Percentiles rank a stretch among this genome's conserved stretches.
These are phyloP conservation scores for Paelopatides confundens DNA, from an alignment of 53 echinoderm and acorn worm genomes.

Conservation along the genomic window DNA sequence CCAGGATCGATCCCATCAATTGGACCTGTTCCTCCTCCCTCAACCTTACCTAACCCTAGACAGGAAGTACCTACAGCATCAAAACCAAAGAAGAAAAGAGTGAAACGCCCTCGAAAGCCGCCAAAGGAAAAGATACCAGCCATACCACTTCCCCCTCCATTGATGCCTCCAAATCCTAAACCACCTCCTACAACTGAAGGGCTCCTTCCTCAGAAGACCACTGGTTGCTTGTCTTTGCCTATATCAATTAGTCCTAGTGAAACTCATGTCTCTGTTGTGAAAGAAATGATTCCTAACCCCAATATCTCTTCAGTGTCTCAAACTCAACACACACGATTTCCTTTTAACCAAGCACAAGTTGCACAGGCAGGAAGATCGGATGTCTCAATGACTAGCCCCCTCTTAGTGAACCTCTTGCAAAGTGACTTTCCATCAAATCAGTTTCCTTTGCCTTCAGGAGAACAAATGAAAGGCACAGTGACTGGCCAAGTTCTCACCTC, in stretches of 20 bases:
- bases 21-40: slow-evolving; percentile 6
- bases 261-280: slow-evolving; percentile 45
- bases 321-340: background rate
- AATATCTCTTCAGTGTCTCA: background rate
- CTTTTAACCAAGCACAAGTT: slow-evolving; percentile 40
- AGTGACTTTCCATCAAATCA: slow-evolving; percentile 92
- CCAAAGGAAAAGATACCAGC: slow-evolving; percentile 54
- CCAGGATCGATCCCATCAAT: slow-evolving; percentile 43
- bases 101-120: slow-evolving; percentile 65
- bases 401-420: slow-evolving; percentile 92
- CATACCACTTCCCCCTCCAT: slow-evolving; percentile 75
- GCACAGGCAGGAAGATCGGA: slow-evolving; percentile 10
- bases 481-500: slow-evolving; percentile 28
- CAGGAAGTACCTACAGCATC: slow-evolving; percentile 42
- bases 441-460: slow-evolving; percentile 77
- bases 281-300: slow-evolving; percentile 20
- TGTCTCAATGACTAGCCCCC: slow-evolving; percentile 91
- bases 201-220: slow-evolving; percentile 59
- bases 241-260: slow-evolving; percentile 74
- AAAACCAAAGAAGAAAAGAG: slow-evolving; percentile 63
- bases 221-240: slow-evolving; percentile 75
- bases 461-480: slow-evolving; percentile 36
- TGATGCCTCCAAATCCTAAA: slow-evolving; percentile 75
- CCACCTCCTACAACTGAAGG: slow-evolving; percentile 59
- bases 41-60: slow-evolving; percentile 24